These are phyloP conservation scores for Eugnorisma glareosa DNA, from an alignment of 2,888 invertebrate species.

Conservation along the genomic window DNA sequence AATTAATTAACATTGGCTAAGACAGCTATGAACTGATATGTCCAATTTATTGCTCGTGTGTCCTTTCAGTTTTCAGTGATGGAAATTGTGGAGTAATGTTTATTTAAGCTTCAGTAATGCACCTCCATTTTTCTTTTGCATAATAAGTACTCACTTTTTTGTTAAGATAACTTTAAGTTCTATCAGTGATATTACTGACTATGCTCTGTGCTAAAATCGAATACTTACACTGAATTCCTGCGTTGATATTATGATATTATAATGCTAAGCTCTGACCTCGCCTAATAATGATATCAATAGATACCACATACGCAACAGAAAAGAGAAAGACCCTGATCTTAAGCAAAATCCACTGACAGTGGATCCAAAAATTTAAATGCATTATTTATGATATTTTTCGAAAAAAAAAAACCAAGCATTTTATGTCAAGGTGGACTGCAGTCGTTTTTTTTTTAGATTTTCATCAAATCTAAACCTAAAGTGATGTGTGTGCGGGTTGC, in stretches of 20 bases:
- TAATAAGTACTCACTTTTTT: neutral
- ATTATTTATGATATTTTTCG: neutral
- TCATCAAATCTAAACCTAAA: constrained; percentile 1
- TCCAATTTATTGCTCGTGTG: neutral
- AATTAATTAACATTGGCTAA: constrained; percentile 8
- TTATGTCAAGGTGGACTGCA: constrained; percentile 54
- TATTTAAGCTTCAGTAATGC: neutral
- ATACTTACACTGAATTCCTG: neutral
- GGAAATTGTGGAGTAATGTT: neutral
- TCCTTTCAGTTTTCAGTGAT: neutral
- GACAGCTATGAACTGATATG: neutral
- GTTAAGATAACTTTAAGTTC: neutral
- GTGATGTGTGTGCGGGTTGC: neutral
- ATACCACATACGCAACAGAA: neutral
- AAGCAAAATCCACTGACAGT: neutral
- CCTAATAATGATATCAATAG: neutral
- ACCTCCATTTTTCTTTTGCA: neutral
- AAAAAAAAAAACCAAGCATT: constrained; percentile 14
- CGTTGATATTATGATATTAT: neutral
- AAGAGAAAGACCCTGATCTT: constrained; percentile 15
- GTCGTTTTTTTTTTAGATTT: constrained; percentile 14
- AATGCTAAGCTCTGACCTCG: neutral
- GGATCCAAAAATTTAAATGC: constrained; percentile 3
- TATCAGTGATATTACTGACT: neutral
- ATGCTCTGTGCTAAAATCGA: neutral